Base-by-base conservation (phyloP, 2,888 invertebrate species). In the Leptopilina drosophilae region DNA sequence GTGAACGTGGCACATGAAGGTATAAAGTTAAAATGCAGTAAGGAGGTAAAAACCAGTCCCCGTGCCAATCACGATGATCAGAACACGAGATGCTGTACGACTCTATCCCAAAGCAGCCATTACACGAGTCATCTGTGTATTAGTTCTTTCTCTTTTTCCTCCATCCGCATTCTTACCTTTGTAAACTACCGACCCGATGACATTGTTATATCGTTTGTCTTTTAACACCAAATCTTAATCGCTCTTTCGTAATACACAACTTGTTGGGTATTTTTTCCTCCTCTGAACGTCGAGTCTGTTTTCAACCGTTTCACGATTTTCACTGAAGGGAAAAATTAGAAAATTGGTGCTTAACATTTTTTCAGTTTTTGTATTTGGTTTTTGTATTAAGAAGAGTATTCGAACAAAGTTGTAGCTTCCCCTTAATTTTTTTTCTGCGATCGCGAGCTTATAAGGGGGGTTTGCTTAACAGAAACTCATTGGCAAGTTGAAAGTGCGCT, bases 31-130 rank as follows among this genome's bases (percentile, higher is more conserved):
- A 56, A 73, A 73, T 64, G 66, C 67, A 77, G 78, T 79, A 79
- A 78, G 78, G 77, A 79, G 67, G 80, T 77, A 84, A 84, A 84
- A 84, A 84, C 84, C 81, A 81, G 82, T 82, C 78, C 77, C 65
- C 73, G 81, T 82, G 77, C 81, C 77, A 80, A 82, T 82, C 83
- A 79, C 80, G 80, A 69, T 78, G 77, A 77, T 79, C 80, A 67
- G 80, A 78, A 81, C 77, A 64, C 77, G 78, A 73, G 56, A 73
- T 56, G 73, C 73, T 33, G 33, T 56, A 73, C 33, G 56, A 15
- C 73, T 73, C n/a, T 73, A 73, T 40, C 56, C 49, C 53, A 73
- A 73, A 73, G 56, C 53, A 56, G 53, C 73, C 56, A 73, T 73
- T 73, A 73, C 53, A 56, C n/a, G n/a, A 73, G 73, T 67, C 67